Evolutionary conservation across 2,888 invertebrate species (phyloP).

Genomic region (Phengaris arion): DNA sequence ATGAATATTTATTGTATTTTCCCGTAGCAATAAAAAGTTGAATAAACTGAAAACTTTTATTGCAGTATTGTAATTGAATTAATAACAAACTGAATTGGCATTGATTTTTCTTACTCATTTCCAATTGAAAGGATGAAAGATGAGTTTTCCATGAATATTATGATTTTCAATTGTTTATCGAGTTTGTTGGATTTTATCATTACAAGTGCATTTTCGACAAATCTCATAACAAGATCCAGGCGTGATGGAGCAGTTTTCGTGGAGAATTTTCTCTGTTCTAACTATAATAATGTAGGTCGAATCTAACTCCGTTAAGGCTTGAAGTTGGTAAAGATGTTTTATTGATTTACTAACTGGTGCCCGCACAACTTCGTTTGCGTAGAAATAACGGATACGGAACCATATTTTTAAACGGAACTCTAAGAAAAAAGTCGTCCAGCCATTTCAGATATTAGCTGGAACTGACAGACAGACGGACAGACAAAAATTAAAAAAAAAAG

Average conservation of each 20-base stretch:
- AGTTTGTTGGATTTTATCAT: constrained; percentile 13
- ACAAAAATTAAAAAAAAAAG: too few relatives aligned
- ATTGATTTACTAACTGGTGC: too few relatives aligned
- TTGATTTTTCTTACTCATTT: constrained; percentile 23
- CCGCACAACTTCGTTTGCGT: too few relatives aligned
- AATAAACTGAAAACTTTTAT: constrained; percentile 32
- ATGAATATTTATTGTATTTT: constrained; percentile 75
- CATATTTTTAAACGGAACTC: too few relatives aligned
- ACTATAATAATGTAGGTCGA: too few relatives aligned
- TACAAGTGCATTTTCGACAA: neutral
- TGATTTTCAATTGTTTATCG: constrained; percentile 25
- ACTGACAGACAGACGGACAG: too few relatives aligned
- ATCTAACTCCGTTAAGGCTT: too few relatives aligned
- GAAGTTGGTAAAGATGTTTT: too few relatives aligned
- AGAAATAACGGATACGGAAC: too few relatives aligned
- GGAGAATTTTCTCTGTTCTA: neutral
- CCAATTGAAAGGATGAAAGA: constrained; percentile 22
- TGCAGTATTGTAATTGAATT: constrained; percentile 30
- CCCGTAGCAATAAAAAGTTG: constrained; percentile 37
- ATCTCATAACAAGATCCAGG: neutral
- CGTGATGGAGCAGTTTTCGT: too few relatives aligned
- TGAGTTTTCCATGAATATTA: constrained; percentile 10
- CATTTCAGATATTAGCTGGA: too few relatives aligned
- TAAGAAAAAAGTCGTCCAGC: too few relatives aligned
- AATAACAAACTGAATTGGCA: constrained; percentile 29